These are phyloP conservation scores for Periplaneta americana DNA, from an alignment of 1,140 invertebrate species.

Conservation along the genomic window DNA sequence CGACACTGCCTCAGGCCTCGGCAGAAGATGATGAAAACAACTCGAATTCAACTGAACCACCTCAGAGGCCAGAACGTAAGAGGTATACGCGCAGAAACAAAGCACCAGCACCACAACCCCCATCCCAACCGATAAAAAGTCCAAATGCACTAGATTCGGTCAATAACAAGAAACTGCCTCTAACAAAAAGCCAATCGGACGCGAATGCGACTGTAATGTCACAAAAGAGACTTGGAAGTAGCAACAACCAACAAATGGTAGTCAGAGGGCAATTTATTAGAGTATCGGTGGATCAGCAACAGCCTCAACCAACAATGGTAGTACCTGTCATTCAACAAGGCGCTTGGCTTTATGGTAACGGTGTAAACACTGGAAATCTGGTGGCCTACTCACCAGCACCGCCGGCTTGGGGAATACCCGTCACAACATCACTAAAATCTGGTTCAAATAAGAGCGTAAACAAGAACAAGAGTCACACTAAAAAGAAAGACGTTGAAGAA, in stretches of 20 bases:
- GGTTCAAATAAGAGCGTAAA: background rate
- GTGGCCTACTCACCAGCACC: background rate
- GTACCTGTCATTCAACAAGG: background rate
- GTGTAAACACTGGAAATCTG: background rate
- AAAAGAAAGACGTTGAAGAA: background rate
- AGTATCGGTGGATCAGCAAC: conserved; percentile 21
- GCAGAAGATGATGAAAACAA: background rate
- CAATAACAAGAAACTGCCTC: background rate
- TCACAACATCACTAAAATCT: background rate
- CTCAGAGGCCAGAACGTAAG: conserved; percentile 30
- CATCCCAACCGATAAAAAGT: background rate
- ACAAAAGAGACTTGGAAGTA: background rate
- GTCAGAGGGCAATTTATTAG: conserved; percentile 32
- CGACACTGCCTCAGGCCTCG: background rate
- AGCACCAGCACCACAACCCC: conserved; percentile 24
- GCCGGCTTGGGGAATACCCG: background rate
- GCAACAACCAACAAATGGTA: conserved; percentile 22
- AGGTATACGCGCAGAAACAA: conserved; percentile 25
- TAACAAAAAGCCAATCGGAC: background rate
- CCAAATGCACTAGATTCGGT: background rate
- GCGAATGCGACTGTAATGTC: background rate
- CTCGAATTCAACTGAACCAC: conserved; percentile 15
- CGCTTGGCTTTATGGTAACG: background rate
- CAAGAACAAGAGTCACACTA: background rate
- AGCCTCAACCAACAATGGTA: conserved; percentile 7